phyloP scores from a whole-genome alignment of 2,888 invertebrate genomes.

The Ligdia adustata region DNA sequence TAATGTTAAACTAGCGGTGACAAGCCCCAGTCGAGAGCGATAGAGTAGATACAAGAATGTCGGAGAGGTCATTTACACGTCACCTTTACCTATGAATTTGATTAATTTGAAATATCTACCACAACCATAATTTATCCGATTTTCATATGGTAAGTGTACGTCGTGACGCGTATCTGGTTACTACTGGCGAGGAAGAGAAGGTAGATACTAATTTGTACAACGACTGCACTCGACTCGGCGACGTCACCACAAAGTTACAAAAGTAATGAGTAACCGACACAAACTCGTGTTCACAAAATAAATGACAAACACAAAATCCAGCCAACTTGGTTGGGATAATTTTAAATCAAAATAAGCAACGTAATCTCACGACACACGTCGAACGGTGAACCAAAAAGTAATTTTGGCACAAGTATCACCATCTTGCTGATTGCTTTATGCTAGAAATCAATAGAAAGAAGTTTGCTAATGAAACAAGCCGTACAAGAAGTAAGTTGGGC shows the following conservation, averaged over 20 bases:
- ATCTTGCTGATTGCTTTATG: constrained; percentile 57
- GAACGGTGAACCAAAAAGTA: constrained; percentile 41
- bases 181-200: constrained; percentile 46
- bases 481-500: constrained; percentile 32
- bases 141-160: constrained; percentile 69
- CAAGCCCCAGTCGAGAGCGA: constrained; percentile 44
- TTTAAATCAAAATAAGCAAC: constrained; percentile 59
- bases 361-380: constrained; percentile 68
- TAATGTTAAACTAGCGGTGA: constrained; percentile 49
- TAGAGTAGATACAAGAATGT: constrained; percentile 40
- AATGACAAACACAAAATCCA: constrained; percentile 61
- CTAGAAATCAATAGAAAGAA: constrained; percentile 36
- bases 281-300: constrained; percentile 49
- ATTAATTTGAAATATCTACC: constrained; percentile 81
- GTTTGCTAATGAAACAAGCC: constrained; percentile 42
- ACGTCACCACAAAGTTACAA: constrained; percentile 44
- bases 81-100: constrained; percentile 65
- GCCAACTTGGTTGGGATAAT: constrained; percentile 80
- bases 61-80: constrained; percentile 56
- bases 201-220: constrained; percentile 51
- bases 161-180: constrained; percentile 56
- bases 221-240: constrained; percentile 49
- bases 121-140: constrained; percentile 80
- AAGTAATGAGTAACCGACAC: constrained; percentile 57
- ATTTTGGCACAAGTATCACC: constrained; percentile 68